These are phyloP conservation scores for Oryzias sinensis DNA, from an alignment of 2,797 vertebrate genomes.

Conservation along the genomic window DNA sequence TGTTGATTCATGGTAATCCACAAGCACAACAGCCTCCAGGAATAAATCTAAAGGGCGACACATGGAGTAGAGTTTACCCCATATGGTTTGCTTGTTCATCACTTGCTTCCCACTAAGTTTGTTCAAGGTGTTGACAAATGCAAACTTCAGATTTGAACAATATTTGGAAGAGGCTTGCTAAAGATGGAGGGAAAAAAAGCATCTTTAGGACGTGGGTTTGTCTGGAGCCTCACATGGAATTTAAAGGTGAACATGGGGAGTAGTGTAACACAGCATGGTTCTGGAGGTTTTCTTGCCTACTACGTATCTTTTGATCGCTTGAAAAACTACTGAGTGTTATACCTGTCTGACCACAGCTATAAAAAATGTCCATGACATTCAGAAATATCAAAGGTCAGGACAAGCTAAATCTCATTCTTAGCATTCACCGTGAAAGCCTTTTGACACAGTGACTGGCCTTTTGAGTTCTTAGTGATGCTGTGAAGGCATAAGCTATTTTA, in stretches of 20 bases:
- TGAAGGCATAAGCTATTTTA: slow-evolving; percentile 47
- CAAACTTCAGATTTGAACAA: slow-evolving; percentile 53
- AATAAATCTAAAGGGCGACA: slow-evolving; percentile 55
- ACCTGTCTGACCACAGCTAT: slow-evolving; percentile 41
- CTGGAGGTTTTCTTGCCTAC: slow-evolving; percentile 34
- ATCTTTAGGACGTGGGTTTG: slow-evolving; percentile 32
- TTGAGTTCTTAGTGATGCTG: slow-evolving; percentile 27
- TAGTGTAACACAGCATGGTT: slow-evolving; percentile 26
- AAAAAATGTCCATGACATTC: slow-evolving; percentile 37
- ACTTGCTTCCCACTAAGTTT: slow-evolving; percentile 52
- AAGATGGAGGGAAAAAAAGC: slow-evolving; percentile 46
- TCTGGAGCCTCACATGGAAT: slow-evolving; percentile 23
- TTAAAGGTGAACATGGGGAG: slow-evolving; percentile 24
- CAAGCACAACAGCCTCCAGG: slow-evolving; percentile 53
- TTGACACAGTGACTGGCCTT: slow-evolving; percentile 18
- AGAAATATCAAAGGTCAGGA: slow-evolving; percentile 54
- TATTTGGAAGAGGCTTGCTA: slow-evolving; percentile 45
- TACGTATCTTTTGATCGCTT: slow-evolving; percentile 40
- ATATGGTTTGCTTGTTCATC: slow-evolving; percentile 37
- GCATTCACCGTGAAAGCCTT: slow-evolving; percentile 40
- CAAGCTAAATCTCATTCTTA: slow-evolving; percentile 29
- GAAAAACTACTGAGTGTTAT: slow-evolving; percentile 41
- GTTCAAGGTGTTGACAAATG: slow-evolving; percentile 42
- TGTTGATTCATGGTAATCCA: slow-evolving; percentile 43
- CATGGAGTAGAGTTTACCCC: slow-evolving; percentile 52